Conservation (phyloP, 2,888 invertebrate species). For the Xanthorhoe spadicearia region DNA sequence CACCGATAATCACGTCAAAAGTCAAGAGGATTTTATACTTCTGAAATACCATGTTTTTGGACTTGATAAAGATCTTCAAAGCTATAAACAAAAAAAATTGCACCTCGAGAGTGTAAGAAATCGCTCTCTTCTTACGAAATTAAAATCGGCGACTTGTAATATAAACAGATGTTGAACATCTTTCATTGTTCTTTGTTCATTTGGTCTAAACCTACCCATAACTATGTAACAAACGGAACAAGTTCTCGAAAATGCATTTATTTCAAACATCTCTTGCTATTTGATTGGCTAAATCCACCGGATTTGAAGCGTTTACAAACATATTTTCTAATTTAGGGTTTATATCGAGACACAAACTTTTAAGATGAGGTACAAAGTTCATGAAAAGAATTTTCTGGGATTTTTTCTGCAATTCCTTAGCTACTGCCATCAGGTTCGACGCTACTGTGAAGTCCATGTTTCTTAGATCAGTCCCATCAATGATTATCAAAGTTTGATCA, state of each 20-base stretch:
- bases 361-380: slow-evolving; percentile 63
- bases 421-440: slow-evolving; percentile 65
- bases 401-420: slow-evolving; percentile 68
- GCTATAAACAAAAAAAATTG: no score
- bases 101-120: no score
- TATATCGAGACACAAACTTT: slow-evolving; percentile 63
- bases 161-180: no score
- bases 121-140: no score
- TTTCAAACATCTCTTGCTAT: slow-evolving; percentile 51
- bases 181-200: no score
- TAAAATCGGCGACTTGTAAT: no score
- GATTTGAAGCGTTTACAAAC: slow-evolving; percentile 58
- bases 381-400: slow-evolving; percentile 58
- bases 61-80: no score
- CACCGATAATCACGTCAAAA: no score
- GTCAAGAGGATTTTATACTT: no score
- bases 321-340: slow-evolving; percentile 54
- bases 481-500: slow-evolving; percentile 54
- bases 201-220: no score
- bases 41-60: no score
- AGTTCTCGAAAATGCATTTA: background rate
- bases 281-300: slow-evolving; percentile 51
- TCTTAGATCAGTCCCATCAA: slow-evolving; percentile 66
- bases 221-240: background rate
- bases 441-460: slow-evolving; percentile 73